Evolutionary conservation across 2,888 invertebrate genomes (phyloP).

Genomic region (Scaeva pyrastri): DNA sequence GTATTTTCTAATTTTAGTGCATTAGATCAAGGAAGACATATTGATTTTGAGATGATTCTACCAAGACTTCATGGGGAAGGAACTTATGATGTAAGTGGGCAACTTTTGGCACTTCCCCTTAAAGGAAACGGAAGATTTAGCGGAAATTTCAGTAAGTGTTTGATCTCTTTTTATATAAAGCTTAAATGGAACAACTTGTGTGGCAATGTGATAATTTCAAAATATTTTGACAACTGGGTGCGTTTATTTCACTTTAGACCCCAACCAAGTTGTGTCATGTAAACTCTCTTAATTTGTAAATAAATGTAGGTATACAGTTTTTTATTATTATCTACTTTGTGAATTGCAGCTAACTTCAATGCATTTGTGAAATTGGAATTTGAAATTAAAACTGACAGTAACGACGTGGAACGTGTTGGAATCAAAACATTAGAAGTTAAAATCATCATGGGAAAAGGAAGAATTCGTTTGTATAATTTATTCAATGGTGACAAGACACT

Average conservation of each 20-base stretch:
- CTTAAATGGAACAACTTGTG: too few species aligned
- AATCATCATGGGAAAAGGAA: constrained; percentile 88
- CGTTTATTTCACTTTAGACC: too few species aligned
- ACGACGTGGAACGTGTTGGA: constrained; percentile 86
- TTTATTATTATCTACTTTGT: constrained; percentile 4
- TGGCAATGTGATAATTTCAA: too few species aligned
- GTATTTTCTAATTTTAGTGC: constrained; percentile 36
- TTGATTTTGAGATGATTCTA: constrained; percentile 86
- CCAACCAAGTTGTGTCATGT: too few species aligned
- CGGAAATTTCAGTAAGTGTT: constrained; percentile 89
- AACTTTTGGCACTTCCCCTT: constrained; percentile 89
- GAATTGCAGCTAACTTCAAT: constrained; percentile 87
- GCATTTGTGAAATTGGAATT: constrained; percentile 87
- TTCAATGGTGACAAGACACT: constrained; percentile 89
- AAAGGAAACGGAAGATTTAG: constrained; percentile 88
- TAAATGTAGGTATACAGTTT: too few species aligned
- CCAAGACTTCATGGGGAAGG: constrained; percentile 86
- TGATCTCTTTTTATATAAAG: too few species aligned
- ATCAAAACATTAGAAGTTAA: constrained; percentile 88
- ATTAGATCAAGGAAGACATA: constrained; percentile 82
- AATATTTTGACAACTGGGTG: too few species aligned
- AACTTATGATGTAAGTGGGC: constrained; percentile 88
- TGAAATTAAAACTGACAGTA: constrained; percentile 85
- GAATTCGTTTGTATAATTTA: constrained; percentile 88
- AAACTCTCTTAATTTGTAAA: too few species aligned